Percentiles rank a stretch among this genome's conserved stretches.
Conservation (phyloP, 1,140 invertebrate genomes). For the Pteromalus puparum region DNA sequence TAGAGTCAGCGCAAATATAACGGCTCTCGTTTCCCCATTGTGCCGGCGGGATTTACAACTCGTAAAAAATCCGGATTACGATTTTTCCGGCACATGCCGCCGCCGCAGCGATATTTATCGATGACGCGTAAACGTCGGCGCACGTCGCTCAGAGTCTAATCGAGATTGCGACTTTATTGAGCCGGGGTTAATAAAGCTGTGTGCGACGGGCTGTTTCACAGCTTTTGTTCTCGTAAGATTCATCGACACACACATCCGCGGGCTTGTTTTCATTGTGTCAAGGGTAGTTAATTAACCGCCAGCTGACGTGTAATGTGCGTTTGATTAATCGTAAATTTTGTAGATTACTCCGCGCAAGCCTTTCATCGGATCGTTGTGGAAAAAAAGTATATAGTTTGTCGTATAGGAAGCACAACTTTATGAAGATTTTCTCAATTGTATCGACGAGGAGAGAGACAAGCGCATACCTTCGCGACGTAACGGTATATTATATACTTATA, state of each 20-base stretch:
- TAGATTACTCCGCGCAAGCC: neutral
- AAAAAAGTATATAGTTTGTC: no score
- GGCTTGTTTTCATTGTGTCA: neutral
- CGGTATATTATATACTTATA: slow-evolving; percentile 47
- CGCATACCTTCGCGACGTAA: slow-evolving; percentile 48
- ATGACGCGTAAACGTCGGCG: slow-evolving; percentile 6
- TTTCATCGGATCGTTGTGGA: neutral
- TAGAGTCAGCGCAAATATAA: neutral
- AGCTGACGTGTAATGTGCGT: neutral
- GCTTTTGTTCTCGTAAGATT: neutral
- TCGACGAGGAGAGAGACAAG: neutral
- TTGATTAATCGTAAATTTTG: neutral
- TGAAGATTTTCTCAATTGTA: neutral
- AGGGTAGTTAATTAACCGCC: neutral
- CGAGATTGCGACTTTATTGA: slow-evolving; percentile 34
- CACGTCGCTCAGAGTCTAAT: neutral
- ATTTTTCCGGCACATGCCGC: neutral
- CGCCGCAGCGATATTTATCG: neutral
- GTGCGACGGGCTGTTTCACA: slow-evolving; percentile 29
- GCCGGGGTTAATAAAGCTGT: slow-evolving; percentile 29
- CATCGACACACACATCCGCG: neutral
- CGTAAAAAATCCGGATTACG: slow-evolving; percentile 33
- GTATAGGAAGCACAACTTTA: neutral
- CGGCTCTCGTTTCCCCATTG: slow-evolving; percentile 6
- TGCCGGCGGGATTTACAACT: slow-evolving; percentile 55